Percentiles rank a stretch among this genome's conserved stretches.
phyloP scores from a whole-genome alignment of 64 coral and sea anemone genomes.

The Montipora cactus region DNA sequence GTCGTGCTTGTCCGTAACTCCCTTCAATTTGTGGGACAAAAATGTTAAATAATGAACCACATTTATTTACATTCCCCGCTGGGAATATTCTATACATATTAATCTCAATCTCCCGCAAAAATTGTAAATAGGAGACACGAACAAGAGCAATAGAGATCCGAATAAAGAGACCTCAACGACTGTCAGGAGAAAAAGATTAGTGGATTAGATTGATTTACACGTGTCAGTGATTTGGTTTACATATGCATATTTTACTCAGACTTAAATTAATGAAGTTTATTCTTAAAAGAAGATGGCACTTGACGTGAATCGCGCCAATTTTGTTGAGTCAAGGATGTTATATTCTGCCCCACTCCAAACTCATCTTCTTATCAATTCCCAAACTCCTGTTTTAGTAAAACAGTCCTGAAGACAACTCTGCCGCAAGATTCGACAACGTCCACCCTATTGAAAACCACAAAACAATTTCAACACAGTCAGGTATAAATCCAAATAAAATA shows the following conservation, averaged over 20 bases:
- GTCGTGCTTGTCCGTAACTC: neutral
- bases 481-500: neutral
- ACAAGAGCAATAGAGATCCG: neutral
- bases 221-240: slow-evolving; percentile 10
- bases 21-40: slow-evolving; percentile 38
- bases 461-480: neutral
- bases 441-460: neutral
- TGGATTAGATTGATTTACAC: neutral
- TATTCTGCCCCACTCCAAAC: neutral
- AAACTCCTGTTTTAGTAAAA: neutral
- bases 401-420: too few relatives aligned
- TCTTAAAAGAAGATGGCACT: neutral
- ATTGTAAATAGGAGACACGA: slow-evolving; percentile 8
- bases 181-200: neutral
- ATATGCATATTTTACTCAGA: slow-evolving; percentile 16
- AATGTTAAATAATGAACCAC: slow-evolving; percentile 48
- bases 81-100: slow-evolving; percentile 30
- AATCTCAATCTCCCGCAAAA: slow-evolving; percentile 10
- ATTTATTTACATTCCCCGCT: slow-evolving; percentile 30
- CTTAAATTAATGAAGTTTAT: neutral
- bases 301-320: neutral
- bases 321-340: neutral
- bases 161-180: neutral
- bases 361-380: neutral
- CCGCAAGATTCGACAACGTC: neutral